A percentile compares a stretch with the other conserved stretches of the same genome.
These are phyloP conservation scores for Cephalopachus bancanus DNA, from an alignment of 2,797 vertebrate genomes.

Conservation along the genomic window DNA sequence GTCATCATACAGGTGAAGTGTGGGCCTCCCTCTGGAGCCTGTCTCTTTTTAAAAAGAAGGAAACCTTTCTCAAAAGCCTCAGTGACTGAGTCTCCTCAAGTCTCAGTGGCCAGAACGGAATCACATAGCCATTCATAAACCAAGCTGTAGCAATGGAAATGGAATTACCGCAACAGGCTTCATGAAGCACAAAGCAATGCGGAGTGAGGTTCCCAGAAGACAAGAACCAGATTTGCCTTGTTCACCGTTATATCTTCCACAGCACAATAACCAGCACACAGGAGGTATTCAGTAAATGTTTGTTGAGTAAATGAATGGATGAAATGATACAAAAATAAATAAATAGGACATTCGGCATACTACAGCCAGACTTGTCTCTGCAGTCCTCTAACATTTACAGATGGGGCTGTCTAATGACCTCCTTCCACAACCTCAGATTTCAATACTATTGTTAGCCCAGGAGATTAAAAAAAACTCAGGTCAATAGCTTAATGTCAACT, in stretches of 20 bases:
- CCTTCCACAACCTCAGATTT: constrained; percentile 22
- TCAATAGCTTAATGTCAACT: not conserved
- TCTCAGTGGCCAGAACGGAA: not conserved
- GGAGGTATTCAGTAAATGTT: not conserved
- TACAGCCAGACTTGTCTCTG: not conserved
- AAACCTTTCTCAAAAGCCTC: not conserved
- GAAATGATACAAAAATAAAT: not conserved
- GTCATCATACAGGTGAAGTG: no score
- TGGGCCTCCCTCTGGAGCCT: not conserved
- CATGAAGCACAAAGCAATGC: not conserved
- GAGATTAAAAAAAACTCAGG: not conserved
- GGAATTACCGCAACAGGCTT: not conserved
- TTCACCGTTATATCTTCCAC: not conserved
- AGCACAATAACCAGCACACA: not conserved
- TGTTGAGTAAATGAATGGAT: constrained; percentile 9
- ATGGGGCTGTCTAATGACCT: not conserved
- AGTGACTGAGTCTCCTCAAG: not conserved
- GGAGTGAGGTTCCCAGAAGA: not conserved
- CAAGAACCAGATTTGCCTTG: not conserved
- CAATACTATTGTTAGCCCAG: not conserved
- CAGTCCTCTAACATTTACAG: not conserved
- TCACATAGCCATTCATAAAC: not conserved
- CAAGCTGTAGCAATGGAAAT: not conserved
- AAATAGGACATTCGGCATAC: not conserved
- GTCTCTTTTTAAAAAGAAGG: constrained; percentile 21